Conservation (phyloP, 2,797 vertebrate species). For the Falco berigora region DNA sequence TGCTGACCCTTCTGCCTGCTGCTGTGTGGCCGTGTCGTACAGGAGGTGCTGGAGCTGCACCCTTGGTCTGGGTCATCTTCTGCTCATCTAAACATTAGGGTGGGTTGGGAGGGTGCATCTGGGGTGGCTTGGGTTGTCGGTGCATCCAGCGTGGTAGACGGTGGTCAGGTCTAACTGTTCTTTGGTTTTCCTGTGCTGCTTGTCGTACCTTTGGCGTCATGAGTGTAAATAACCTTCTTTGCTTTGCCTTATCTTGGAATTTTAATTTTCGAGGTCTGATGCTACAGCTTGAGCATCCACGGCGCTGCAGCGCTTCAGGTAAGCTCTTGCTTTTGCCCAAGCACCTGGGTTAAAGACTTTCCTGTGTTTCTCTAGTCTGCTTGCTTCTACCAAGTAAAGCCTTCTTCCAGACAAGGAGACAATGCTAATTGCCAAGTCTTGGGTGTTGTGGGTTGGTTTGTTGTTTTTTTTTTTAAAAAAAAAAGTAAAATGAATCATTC, state of each 20-base stretch:
- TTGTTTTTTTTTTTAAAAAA: not conserved
- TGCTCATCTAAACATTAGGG: too few species aligned
- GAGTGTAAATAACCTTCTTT: not conserved
- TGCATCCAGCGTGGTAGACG: rapidly evolving
- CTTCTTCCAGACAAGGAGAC: not conserved
- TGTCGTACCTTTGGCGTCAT: not conserved
- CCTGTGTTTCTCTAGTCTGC: not conserved
- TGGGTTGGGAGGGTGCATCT: not conserved
- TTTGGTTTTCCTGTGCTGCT: not conserved
- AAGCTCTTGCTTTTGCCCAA: not conserved
- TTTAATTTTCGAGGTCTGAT: not conserved
- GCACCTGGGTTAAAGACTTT: not conserved
- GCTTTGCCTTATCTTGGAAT: not conserved
- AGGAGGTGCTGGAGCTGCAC: not conserved
- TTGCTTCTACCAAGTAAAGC: not conserved
- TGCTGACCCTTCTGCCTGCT: not conserved
- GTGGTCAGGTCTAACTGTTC: not conserved
- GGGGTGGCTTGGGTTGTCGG: not conserved
- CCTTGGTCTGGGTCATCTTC: not conserved
- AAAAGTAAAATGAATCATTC: not conserved
- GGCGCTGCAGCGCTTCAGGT: too few species aligned
- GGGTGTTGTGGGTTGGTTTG: too few species aligned
- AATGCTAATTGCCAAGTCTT: not conserved
- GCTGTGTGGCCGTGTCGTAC: too few species aligned
- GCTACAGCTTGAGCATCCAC: not conserved